Percentiles rank a stretch among this genome's conserved stretches.
Conservation (phyloP, 2,888 invertebrate genomes). For the Dasysyrphus tricinctus region DNA sequence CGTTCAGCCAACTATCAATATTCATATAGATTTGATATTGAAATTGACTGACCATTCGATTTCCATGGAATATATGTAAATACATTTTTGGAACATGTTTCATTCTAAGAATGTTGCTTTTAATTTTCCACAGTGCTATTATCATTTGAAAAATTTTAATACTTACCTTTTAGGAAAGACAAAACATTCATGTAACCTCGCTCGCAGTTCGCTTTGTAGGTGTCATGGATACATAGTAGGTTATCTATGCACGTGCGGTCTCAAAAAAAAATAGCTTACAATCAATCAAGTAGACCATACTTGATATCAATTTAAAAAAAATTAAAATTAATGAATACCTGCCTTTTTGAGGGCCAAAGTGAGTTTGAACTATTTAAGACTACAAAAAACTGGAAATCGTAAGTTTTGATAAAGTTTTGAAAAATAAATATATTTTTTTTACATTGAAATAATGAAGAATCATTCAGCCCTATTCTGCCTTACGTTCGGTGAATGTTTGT, state of each 20-base stretch:
- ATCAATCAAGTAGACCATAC: too few relatives aligned
- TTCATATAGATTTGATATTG: not conserved
- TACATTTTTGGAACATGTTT: not conserved
- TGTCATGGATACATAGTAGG: not conserved
- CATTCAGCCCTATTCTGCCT: too few relatives aligned
- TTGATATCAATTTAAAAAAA: not conserved
- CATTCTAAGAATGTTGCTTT: not conserved
- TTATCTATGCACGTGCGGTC: too few relatives aligned
- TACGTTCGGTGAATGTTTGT: too few relatives aligned
- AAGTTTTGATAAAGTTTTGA: too few relatives aligned
- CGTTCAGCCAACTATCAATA: not conserved
- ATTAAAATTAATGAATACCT: not conserved
- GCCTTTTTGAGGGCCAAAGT: not conserved
- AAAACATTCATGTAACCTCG: not conserved
- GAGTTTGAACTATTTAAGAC: too few relatives aligned
- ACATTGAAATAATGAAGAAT: too few relatives aligned
- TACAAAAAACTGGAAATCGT: too few relatives aligned
- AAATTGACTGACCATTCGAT: slow-evolving; percentile 3
- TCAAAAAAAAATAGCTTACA: too few relatives aligned
- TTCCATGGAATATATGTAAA: not conserved
- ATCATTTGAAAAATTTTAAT: not conserved
- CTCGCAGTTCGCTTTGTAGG: not conserved
- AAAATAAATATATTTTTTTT: too few relatives aligned
- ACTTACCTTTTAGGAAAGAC: not conserved
- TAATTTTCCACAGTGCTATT: not conserved